Evolutionary conservation across 2,797 vertebrate species (phyloP).

Genomic region (Tiaroga cobitis): DNA sequence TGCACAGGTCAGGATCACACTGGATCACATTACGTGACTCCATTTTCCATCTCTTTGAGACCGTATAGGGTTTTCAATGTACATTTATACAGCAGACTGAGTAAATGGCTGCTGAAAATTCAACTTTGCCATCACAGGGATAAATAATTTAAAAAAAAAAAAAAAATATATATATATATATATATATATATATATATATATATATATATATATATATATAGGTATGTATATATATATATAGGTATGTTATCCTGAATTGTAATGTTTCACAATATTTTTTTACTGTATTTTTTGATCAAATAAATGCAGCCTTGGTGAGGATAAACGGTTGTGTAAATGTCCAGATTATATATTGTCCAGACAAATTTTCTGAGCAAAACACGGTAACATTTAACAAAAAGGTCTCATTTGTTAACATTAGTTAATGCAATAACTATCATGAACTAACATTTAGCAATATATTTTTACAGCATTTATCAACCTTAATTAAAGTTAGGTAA

Average conservation of each 20-base stretch:
- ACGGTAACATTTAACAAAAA: background rate
- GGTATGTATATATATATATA: too few species aligned
- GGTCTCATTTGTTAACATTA: background rate
- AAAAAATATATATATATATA: too few species aligned
- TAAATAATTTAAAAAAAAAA: background rate
- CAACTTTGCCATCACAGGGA: background rate
- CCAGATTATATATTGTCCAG: background rate
- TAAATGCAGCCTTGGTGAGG: background rate
- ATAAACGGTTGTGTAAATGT: background rate
- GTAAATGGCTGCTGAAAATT: background rate
- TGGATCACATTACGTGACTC: constrained; percentile 41
- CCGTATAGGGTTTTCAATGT: constrained; percentile 25
- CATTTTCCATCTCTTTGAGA: constrained; percentile 28
- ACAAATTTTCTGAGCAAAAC: background rate
- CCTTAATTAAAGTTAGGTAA: background rate
- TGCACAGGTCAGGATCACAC: constrained; percentile 85
- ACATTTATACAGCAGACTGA: background rate
- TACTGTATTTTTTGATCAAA: background rate
- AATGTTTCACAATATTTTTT: background rate
- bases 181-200: too few species aligned
- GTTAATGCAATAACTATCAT: background rate
- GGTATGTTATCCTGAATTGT: too few species aligned
- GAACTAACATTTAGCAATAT: background rate
- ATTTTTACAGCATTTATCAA: background rate
- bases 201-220: too few species aligned